Evolutionary conservation across 2,888 invertebrate species (phyloP).

Genomic region (Petrolisthes manimaculis): DNA sequence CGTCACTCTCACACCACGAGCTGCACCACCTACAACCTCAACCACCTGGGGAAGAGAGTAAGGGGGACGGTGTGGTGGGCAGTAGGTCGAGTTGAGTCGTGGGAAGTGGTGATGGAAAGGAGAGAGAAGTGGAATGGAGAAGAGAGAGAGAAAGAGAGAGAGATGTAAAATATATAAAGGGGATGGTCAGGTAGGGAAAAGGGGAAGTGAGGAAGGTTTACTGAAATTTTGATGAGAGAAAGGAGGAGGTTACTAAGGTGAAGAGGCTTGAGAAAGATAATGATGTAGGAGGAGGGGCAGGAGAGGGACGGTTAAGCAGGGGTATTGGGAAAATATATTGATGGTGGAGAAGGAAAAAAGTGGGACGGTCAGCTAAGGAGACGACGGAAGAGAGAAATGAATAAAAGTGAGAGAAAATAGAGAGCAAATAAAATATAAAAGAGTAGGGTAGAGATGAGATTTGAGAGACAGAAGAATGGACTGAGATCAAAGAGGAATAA

Average conservation of each 20-base stretch:
- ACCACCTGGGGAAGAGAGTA: conserved; percentile 22
- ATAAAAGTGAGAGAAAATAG: too few relatives aligned
- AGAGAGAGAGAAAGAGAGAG: neutral
- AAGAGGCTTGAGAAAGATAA: too few relatives aligned
- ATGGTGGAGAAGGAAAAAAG: too few relatives aligned
- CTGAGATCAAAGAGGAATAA: neutral
- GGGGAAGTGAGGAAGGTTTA: neutral
- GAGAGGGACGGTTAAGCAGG: too few relatives aligned
- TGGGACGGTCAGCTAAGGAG: too few relatives aligned
- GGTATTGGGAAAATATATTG: too few relatives aligned
- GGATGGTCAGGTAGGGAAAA: neutral
- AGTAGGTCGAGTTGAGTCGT: neutral
- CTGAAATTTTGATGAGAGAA: too few relatives aligned
- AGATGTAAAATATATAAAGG: neutral
- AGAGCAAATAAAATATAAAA: neutral
- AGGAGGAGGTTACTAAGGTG: too few relatives aligned
- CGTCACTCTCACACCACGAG: conserved; percentile 11
- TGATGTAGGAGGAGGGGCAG: too few relatives aligned
- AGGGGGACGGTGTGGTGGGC: neutral
- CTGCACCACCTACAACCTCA: conserved; percentile 37
- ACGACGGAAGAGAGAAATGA: too few relatives aligned
- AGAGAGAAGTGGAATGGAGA: too few relatives aligned
- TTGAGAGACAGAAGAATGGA: neutral
- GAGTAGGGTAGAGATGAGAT: neutral
- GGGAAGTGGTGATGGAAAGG: neutral